Percentiles rank a stretch among this genome's conserved stretches.
Conservation (phyloP, 2,888 invertebrate genomes). For the Rhimphoctona megacephalus region DNA sequence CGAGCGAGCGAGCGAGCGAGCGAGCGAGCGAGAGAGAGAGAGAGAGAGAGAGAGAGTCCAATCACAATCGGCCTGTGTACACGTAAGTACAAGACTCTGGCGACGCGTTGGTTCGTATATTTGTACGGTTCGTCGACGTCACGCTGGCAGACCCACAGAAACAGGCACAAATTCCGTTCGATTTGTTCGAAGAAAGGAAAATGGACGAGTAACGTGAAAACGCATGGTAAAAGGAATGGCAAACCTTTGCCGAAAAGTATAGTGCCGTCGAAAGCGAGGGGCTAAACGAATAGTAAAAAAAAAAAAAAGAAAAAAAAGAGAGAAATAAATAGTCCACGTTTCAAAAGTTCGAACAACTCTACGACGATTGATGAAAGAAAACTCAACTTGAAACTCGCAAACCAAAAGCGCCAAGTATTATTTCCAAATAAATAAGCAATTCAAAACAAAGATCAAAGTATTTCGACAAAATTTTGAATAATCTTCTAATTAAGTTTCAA, state of each 20-base stretch:
- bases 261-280: conserved; percentile 4
- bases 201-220: conserved; percentile 19
- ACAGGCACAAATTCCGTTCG: conserved; percentile 27
- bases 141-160: conserved; percentile 11
- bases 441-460: not conserved
- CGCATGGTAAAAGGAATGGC: conserved; percentile 18
- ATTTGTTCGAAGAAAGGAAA: conserved; percentile 25
- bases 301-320: not conserved
- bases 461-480: not conserved
- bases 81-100: conserved; percentile 50
- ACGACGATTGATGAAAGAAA: too few species aligned
- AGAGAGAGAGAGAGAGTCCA: conserved; percentile 44
- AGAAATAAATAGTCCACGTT: not conserved
- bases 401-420: too few species aligned
- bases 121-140: conserved; percentile 51
- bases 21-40: conserved; percentile 6
- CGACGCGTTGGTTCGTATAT: conserved; percentile 37
- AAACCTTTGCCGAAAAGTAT: conserved; percentile 15
- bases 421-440: too few species aligned
- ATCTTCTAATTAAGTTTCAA: not conserved
- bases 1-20: not conserved
- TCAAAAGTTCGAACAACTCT: too few species aligned
- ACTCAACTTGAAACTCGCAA: too few species aligned
- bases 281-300: not conserved
- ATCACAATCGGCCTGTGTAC: conserved; percentile 64